Evolutionary conservation across 64 coral and sea anemone species (phyloP), one percentile per base, ranked within the genome.

Genomic region (Montipora capricornis): DNA sequence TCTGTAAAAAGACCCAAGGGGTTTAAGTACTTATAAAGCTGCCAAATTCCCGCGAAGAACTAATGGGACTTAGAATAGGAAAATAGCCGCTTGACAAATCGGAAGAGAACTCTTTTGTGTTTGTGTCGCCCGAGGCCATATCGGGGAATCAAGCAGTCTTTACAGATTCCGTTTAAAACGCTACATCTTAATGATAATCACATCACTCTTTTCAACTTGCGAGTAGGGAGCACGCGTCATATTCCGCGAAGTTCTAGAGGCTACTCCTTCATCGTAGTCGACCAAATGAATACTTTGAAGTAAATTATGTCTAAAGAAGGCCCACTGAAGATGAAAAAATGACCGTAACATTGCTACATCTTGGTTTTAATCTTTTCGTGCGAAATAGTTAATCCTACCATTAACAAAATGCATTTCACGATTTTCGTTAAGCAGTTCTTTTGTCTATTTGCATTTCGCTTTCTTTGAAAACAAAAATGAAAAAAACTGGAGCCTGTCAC

Each of bases 1-100:
- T 71, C 17, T 11, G 26, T 82, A n/a, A 20, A 19, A 66, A 84
- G 60, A 49, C 82, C 82, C 44, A 86, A 50, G 82, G 82, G 82
- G 62, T 20, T 70, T 10, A 68, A 20, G 46, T 17, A 70, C 45
- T 82, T 82, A 82, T 7, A 17, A 62, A 61, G 80, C 52, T 14
- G 82, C 82, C 19, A 71, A 86, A 45, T 71, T 71, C 82, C 82
- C 82, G 66, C 82, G 47, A 71, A 86, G 62, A 86, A 20, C 82
- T 86, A 86, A 86, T 70, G 66, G 82, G 82, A 64, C 82, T 86
- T 71, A 20, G 16, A 17, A 50, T 16, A n/a, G 14, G 60, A 48
- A 84, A 84, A 84, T 61, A 61, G 44, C 59, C 5, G 61, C 8
- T 68, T 84, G 81, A 84, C 55, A 86, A 52, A 15, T 6, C 44